These are phyloP conservation scores for Osmoderma eremita DNA, from an alignment of 2,888 invertebrate genomes.

Conservation along the genomic window DNA sequence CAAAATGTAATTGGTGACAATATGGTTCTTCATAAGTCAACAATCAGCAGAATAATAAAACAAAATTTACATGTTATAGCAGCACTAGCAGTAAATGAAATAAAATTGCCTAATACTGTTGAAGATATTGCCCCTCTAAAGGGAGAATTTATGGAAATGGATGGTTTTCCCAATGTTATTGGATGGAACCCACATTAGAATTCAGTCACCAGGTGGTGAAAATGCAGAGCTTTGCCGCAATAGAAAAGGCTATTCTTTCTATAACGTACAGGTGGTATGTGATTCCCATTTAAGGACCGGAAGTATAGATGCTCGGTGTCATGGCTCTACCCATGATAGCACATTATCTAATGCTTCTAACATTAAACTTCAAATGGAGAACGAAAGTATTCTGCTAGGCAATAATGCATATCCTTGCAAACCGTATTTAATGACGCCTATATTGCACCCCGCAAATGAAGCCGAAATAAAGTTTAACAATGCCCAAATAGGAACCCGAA, in stretches of 20 bases:
- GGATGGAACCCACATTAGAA: constrained; percentile 48
- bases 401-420: constrained; percentile 3
- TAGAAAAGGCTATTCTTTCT: constrained; percentile 48
- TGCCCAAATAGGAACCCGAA: constrained; percentile 28
- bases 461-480: too few species aligned
- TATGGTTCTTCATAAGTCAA: neutral
- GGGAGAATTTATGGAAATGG: constrained; percentile 14
- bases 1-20: too few species aligned
- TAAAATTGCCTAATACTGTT: neutral
- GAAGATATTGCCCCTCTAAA: constrained; percentile 8
- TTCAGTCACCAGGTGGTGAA: constrained; percentile 48
- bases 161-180: constrained; percentile 36
- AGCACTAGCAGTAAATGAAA: neutral
- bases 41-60: neutral
- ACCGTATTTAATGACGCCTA: constrained; percentile 3
- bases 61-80: neutral
- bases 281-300: neutral
- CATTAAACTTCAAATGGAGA: constrained; percentile 11
- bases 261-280: constrained; percentile 36
- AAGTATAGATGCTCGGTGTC: neutral
- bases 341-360: constrained; percentile 1
- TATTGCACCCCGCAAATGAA: neutral
- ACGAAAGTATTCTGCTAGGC: neutral
- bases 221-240: constrained; percentile 47
- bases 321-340: constrained; percentile 1